These are phyloP conservation scores for Polylopha cassiicola DNA, from an alignment of 2,888 invertebrate species.

Conservation along the genomic window DNA sequence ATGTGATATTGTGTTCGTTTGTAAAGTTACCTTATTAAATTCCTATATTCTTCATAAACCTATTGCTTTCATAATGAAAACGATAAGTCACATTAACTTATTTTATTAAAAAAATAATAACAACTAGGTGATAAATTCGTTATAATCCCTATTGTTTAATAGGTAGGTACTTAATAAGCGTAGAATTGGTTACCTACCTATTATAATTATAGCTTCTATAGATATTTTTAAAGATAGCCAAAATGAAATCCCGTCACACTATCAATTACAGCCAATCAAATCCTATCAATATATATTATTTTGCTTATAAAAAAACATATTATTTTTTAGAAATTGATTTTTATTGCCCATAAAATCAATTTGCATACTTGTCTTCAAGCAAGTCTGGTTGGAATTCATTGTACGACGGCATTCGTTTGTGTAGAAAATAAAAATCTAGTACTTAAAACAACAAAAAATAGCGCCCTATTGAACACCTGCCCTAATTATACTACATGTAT, in stretches of 20 bases:
- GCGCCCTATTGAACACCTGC: conserved; percentile 60
- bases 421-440: conserved; percentile 26
- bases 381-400: conserved; percentile 8
- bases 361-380: neutral
- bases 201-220: conserved; percentile 1
- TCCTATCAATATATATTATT: conserved; percentile 3
- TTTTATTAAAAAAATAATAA: too few species aligned
- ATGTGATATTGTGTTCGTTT: too few species aligned
- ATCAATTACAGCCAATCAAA: conserved; percentile 5
- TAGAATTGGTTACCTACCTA: too few species aligned
- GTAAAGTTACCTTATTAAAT: too few species aligned
- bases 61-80: too few species aligned
- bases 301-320: too few species aligned
- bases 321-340: conserved; percentile 12
- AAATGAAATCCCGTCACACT: neutral
- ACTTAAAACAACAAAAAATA: conserved; percentile 45
- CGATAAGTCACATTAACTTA: too few species aligned
- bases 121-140: too few species aligned
- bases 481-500: conserved; percentile 55
- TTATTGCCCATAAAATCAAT: conserved; percentile 3
- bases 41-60: too few species aligned
- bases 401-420: conserved; percentile 1
- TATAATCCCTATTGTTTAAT: too few species aligned
- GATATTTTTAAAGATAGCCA: neutral
- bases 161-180: too few species aligned